Evolutionary conservation across 2,888 invertebrate species (phyloP), one percentile per base, ranked within the genome.

Genomic region (Sylvicola cinctus): DNA sequence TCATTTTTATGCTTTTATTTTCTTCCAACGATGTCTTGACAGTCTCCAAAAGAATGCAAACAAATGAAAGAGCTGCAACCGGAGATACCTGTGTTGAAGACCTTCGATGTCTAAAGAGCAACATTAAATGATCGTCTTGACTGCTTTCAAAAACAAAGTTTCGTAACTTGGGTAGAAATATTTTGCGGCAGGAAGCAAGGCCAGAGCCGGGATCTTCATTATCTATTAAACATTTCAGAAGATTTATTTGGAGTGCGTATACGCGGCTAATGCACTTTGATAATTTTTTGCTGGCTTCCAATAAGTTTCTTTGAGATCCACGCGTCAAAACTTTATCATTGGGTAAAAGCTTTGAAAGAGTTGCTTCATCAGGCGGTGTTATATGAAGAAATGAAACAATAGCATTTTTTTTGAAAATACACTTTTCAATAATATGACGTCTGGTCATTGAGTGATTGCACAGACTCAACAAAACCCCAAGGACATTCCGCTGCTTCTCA

Each of bases 131-230:
- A 46, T 68, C 70, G 16, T 71, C 58, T 41, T 69, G 61, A 41
- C 71, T 66, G 43, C 71, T 63, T 43, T 70, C 70, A 59, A 68
- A 63, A 29, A 68, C 63, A 48, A 74, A 75, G 32, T 66, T 62
- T 25, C 75, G 61, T 44, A 83, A 69, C 53, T 78, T 80, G 42
- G 63, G 65, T 8, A 81, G 51, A 49, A 84, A 84, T 31, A 80
- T 66, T 47, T 74, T 71, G 31, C 81, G 61, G 4, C 79, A 77
- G 1, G 79, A 74, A 1, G 77, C 67, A 31, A 68, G 62, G 44
- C 62, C 64, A 0, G 61, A 60, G 1, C 69, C 68, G 40, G 79
- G 79, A 5, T 65, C 61, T 44, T 72, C 73, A 42, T 72, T 70
- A 40, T 74, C 54, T n/a, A 83, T 58, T 26, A 71, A 60, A 33